phyloP scores from a whole-genome alignment of 2,888 invertebrate genomes.

The Chesias legatella region DNA sequence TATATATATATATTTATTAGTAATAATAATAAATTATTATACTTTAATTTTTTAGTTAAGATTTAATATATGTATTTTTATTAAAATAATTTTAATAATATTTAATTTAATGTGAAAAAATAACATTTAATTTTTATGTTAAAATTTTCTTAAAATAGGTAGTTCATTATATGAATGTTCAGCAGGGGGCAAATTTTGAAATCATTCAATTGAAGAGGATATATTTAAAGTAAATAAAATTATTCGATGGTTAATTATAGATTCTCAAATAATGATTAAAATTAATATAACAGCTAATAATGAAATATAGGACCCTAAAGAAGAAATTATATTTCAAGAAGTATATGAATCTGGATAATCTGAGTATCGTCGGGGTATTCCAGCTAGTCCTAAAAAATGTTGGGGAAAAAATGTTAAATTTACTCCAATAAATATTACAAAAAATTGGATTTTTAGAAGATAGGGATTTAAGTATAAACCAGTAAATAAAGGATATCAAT shows the following conservation, averaged over 20 bases:
- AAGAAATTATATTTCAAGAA: constrained; percentile 84
- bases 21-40: too few relatives aligned
- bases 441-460: constrained; percentile 85
- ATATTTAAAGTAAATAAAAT: constrained; percentile 70
- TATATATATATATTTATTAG: too few relatives aligned
- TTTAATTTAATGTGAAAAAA: too few relatives aligned
- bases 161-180: constrained; percentile 82
- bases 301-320: constrained; percentile 84
- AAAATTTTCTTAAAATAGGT: constrained; percentile 80
- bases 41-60: too few relatives aligned
- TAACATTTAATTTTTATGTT: too few relatives aligned
- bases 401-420: constrained; percentile 91
- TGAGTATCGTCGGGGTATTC: constrained; percentile 87
- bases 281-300: constrained; percentile 80
- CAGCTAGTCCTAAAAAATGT: constrained; percentile 81
- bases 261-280: constrained; percentile 83
- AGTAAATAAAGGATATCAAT: constrained; percentile 86
- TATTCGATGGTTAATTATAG: constrained; percentile 75
- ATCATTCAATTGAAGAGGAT: constrained; percentile 82
- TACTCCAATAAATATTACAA: constrained; percentile 86
- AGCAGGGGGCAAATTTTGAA: constrained; percentile 77
- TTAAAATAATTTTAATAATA: too few relatives aligned
- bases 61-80: too few relatives aligned
- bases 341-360: constrained; percentile 85
- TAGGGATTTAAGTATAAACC: constrained; percentile 81